A percentile compares a stretch with the other conserved stretches of the same genome.
These are phyloP conservation scores for Aphelinus certus DNA, from an alignment of 1,140 invertebrate species.

Conservation along the genomic window DNA sequence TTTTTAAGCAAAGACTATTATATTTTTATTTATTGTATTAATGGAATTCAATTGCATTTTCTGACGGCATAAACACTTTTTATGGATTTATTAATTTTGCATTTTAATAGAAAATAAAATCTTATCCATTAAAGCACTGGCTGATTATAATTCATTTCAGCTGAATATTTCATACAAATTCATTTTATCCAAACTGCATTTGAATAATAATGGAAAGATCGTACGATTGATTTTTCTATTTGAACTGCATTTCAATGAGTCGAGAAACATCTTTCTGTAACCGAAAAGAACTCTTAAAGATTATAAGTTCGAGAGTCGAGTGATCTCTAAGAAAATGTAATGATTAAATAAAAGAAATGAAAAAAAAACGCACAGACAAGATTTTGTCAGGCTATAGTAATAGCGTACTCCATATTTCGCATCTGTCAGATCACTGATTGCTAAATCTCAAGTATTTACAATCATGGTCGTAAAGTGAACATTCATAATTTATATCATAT, in stretches of 20 bases:
- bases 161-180: too few relatives aligned
- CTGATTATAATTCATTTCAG: too few relatives aligned
- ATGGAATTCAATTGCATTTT: slow-evolving; percentile 23
- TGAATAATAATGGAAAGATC: background rate
- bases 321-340: background rate
- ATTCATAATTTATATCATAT: slow-evolving; percentile 29
- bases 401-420: background rate
- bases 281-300: background rate
- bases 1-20: slow-evolving; percentile 19
- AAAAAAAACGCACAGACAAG: slow-evolving; percentile 24
- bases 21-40: slow-evolving; percentile 19
- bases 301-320: background rate
- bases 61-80: background rate
- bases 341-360: background rate
- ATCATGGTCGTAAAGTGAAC: slow-evolving; percentile 12
- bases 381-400: background rate
- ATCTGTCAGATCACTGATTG: slow-evolving; percentile 2
- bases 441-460: slow-evolving; percentile 27
- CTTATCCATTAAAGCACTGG: too few relatives aligned
- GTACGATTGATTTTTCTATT: background rate
- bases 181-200: too few relatives aligned
- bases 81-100: too few relatives aligned
- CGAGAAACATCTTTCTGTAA: slow-evolving; percentile 4
- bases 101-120: too few relatives aligned
- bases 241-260: background rate